Percentiles rank a stretch among this genome's conserved stretches.
Evolutionary conservation across 1,140 invertebrate genomes (phyloP).

Genomic region (Drosophila mojavensis): DNA sequence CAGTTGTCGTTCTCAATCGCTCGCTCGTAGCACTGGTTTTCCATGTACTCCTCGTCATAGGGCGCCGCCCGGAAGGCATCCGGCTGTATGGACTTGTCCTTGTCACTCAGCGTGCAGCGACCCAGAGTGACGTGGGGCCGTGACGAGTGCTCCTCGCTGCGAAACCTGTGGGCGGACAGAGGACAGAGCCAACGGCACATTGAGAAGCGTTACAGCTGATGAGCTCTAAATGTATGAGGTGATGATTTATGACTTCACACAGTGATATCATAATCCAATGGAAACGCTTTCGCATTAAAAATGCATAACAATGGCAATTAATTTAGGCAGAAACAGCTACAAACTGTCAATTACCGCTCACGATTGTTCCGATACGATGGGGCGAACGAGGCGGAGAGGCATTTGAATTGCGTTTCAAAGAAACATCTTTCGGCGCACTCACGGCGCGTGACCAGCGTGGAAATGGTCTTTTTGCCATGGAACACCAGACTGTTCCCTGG

Average conservation of each 20-base stretch:
- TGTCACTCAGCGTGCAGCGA: conserved; percentile 86
- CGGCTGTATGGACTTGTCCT: conserved; percentile 87
- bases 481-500: conserved; percentile 85
- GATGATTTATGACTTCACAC: conserved; percentile 54
- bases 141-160: conserved; percentile 22
- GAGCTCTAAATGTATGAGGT: not conserved
- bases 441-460: conserved; percentile 82
- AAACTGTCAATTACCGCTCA: conserved; percentile 73
- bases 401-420: conserved; percentile 84
- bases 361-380: conserved; percentile 81
- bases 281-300: conserved; percentile 61
- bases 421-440: conserved; percentile 85
- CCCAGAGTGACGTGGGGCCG: conserved; percentile 80
- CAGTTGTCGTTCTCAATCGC: conserved; percentile 73
- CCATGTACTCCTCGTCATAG: conserved; percentile 87
- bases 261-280: conserved; percentile 65
- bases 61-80: conserved; percentile 87
- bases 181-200: not conserved
- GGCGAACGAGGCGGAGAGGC: conserved; percentile 84
- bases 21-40: conserved; percentile 86
- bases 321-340: conserved; percentile 50
- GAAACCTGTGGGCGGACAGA: conserved; percentile 37
- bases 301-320: conserved; percentile 71
- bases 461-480: conserved; percentile 84
- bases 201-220: not conserved